A percentile compares a stretch with the other conserved stretches of the same genome.
phyloP scores from a whole-genome alignment of 2,888 invertebrate species.

The Drosophila barbarae region DNA sequence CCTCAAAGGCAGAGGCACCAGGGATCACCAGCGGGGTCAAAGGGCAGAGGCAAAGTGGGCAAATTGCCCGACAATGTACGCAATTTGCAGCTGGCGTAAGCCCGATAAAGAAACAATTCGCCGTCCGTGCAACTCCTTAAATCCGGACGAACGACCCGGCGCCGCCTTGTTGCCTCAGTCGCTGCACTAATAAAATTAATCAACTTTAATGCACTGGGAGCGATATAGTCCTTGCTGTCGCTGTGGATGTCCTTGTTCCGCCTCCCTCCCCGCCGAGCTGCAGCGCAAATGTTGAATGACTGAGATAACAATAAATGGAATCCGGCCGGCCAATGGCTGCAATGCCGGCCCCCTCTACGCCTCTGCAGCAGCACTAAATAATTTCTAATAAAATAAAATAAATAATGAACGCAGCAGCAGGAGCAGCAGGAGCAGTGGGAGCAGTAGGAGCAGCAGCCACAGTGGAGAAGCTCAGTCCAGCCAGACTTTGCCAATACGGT shows the following conservation, averaged over 20 bases:
- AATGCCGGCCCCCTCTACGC: slow-evolving; percentile 1
- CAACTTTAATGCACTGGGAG: slow-evolving; percentile 65
- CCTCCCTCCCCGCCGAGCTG: slow-evolving; percentile 9
- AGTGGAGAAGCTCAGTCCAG: slow-evolving; percentile 15
- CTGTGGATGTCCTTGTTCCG: slow-evolving; percentile 5
- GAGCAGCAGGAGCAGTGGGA: slow-evolving; percentile 8
- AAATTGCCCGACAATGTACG: slow-evolving; percentile 14
- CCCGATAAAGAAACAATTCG: slow-evolving; percentile 32
- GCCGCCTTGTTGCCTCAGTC: slow-evolving; percentile 7
- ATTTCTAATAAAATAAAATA: slow-evolving; percentile 75
- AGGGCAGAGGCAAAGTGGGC: neutral
- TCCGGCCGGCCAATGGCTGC: slow-evolving; percentile 51
- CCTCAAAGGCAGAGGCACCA: slow-evolving; percentile 47
- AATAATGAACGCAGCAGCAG: slow-evolving; percentile 68
- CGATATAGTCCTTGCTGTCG: slow-evolving; percentile 5
- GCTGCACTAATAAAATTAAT: slow-evolving; percentile 66
- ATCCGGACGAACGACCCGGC: slow-evolving; percentile 11
- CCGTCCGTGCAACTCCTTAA: slow-evolving; percentile 24
- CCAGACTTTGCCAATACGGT: slow-evolving; percentile 27
- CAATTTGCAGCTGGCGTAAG: slow-evolving; percentile 24
- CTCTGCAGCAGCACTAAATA: slow-evolving; percentile 63
- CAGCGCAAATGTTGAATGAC: slow-evolving; percentile 57
- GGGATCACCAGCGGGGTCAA: neutral
- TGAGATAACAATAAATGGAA: slow-evolving; percentile 70
- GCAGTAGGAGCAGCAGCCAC: slow-evolving; percentile 27